Percentiles rank a stretch among this genome's conserved stretches.
phyloP scores from a whole-genome alignment of 2,888 invertebrate species.

The Ochlodes sylvanus region DNA sequence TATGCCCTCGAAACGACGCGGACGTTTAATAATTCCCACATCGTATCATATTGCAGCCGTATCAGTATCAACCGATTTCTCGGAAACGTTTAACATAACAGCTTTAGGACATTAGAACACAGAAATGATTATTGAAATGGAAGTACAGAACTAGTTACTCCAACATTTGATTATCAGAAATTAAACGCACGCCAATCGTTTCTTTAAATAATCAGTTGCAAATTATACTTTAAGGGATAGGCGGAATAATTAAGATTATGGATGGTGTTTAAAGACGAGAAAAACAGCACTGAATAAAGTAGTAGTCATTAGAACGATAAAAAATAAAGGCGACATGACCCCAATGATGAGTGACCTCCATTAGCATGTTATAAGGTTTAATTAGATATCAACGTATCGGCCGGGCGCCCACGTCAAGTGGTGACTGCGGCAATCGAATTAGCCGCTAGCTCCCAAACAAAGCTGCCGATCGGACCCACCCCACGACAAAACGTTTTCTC shows the following conservation, averaged over 20 bases:
- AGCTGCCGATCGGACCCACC: slow-evolving; percentile 74
- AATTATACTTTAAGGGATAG: slow-evolving; percentile 24
- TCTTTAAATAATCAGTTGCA: slow-evolving; percentile 20
- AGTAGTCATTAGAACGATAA: slow-evolving; percentile 52
- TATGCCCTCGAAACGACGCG: slow-evolving; percentile 34
- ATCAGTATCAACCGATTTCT: slow-evolving; percentile 31
- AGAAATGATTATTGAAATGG: slow-evolving; percentile 27
- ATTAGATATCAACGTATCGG: slow-evolving; percentile 72
- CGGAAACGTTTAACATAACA: slow-evolving; percentile 29
- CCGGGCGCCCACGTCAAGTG: slow-evolving; percentile 48
- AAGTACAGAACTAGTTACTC: slow-evolving; percentile 19
- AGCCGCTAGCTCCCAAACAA: slow-evolving; percentile 75
- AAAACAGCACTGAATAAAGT: slow-evolving; percentile 51
- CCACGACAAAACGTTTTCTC: slow-evolving; percentile 84
- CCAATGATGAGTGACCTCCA: slow-evolving; percentile 68
- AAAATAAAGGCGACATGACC: slow-evolving; percentile 60
- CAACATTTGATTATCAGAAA: slow-evolving; percentile 22
- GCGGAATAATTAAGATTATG: slow-evolving; percentile 31
- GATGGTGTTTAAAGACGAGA: slow-evolving; percentile 36
- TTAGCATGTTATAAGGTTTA: slow-evolving; percentile 78
- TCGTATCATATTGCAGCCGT: slow-evolving; percentile 34
- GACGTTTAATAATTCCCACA: slow-evolving; percentile 35
- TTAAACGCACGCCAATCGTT: slow-evolving; percentile 14
- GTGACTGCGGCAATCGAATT: slow-evolving; percentile 78
- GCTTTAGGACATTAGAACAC: slow-evolving; percentile 32